Evolutionary conservation across 2,888 invertebrate species (phyloP).

Genomic region (Xanthorhoe spadicearia): DNA sequence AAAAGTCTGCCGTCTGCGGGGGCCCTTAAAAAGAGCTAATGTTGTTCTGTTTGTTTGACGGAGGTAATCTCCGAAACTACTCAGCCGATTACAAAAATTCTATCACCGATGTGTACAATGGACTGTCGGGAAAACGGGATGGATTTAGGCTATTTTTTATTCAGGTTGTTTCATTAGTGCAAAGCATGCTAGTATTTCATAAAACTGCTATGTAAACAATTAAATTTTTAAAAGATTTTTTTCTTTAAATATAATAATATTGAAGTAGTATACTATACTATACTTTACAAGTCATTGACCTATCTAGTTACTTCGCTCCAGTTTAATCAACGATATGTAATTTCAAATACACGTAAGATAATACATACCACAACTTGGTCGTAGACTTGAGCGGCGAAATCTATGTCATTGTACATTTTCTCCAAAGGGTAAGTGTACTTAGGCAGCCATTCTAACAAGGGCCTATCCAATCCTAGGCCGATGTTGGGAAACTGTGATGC

Average conservation of each 20-base stretch:
- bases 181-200: no score
- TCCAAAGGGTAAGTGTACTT: constrained; percentile 95
- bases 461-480: constrained; percentile 92
- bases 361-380: constrained; percentile 91
- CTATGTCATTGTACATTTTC: constrained; percentile 86
- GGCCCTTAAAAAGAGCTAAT: no score
- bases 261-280: no score
- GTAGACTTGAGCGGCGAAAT: constrained; percentile 90
- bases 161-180: no score
- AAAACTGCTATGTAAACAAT: background rate
- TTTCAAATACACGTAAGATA: background rate
- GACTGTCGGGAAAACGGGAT: no score
- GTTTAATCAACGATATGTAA: background rate
- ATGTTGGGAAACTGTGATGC: constrained; percentile 95
- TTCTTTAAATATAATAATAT: no score
- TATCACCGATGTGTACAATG: no score
- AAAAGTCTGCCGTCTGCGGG: no score
- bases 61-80: no score
- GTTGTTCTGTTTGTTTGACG: no score
- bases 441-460: constrained; percentile 93
- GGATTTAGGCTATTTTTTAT: no score
- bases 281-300: background rate
- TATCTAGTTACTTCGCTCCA: background rate
- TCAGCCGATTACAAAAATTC: no score
- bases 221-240: background rate